Base-by-base conservation (phyloP, 1,140 invertebrate species). In the Triops cancriformis region DNA sequence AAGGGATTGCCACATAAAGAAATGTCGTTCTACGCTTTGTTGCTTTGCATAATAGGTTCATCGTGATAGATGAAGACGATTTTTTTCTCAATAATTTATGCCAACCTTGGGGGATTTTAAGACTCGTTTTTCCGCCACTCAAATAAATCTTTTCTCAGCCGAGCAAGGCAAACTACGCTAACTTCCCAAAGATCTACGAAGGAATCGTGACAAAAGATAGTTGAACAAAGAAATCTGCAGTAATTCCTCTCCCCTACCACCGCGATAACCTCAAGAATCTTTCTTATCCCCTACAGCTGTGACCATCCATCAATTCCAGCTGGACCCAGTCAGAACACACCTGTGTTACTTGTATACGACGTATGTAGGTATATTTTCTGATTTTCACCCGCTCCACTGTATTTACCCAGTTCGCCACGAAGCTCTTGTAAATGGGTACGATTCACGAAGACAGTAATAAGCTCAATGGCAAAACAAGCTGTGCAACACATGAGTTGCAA, bases 241-340 rank as follows among this genome's bases (percentile, higher is more conserved):
- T 23, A 64, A 64, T 64, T 64, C 51, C 51, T 23, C 51, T 18
- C 51, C 9, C 10, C 18, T 14, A n/a, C 23, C 14, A 18, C 43
- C 43, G 18, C 43, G 11, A 11, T n/a, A 64, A 64, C 51, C 51
- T 64, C 51, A 64, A 64, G 10, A 64, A 64, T 64, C 23, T 64
- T 64, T 64, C 51, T 64, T 64, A 64, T 64, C 51, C 23, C 14
- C 51, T 64, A 64, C 51, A 64, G 51, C 51, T 64, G 51, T 64
- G 51, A 64, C 51, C 51, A 23, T 64, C 51, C 14, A 64, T 64
- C 51, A n/a, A n/a, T 64, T 23, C 51, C 51, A 64, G 14, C 51
- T 64, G 51, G 18, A 64, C 51, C 51, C 10, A 23, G 51, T 18
- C 23, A 64, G 6, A 18, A 64, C 14, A 64, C n/a, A 64, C 51